Conservation (phyloP, 2,888 invertebrate species). For the Willowsia nigromaculata region DNA sequence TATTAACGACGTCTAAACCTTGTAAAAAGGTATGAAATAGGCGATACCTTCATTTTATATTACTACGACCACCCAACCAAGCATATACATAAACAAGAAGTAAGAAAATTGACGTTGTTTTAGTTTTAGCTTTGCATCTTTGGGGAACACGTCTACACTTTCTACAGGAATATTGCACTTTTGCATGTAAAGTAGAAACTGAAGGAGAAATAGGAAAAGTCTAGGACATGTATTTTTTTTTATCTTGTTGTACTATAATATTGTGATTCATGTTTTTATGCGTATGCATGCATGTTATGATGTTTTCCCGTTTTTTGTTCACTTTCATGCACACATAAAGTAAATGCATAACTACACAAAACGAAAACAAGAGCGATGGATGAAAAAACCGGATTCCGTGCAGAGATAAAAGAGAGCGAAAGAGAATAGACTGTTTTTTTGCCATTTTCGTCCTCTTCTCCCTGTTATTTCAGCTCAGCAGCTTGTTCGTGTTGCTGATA, state of each 20-base stretch:
- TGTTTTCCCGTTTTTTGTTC: constrained; percentile 42
- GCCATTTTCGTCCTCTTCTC: constrained; percentile 21
- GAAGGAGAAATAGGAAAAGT: constrained; percentile 21
- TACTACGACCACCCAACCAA: not conserved
- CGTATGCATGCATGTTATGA: constrained; percentile 50
- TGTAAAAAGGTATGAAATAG: constrained; percentile 17
- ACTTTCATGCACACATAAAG: not conserved
- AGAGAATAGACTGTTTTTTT: constrained; percentile 43
- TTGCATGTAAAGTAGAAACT: not conserved
- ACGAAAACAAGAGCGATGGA: not conserved
- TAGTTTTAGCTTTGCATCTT: not conserved
- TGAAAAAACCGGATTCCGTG: constrained; percentile 49
- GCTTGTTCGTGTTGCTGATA: constrained; percentile 38
- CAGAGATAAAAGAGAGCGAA: constrained; percentile 53
- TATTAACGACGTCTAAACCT: constrained; percentile 41
- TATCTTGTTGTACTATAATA: constrained; percentile 50
- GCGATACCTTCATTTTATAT: not conserved
- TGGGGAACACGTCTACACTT: not conserved
- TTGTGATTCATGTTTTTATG: constrained; percentile 62
- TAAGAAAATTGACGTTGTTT: not conserved
- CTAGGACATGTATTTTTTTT: constrained; percentile 52
- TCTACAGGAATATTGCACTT: not conserved
- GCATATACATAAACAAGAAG: not conserved
- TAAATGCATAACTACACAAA: not conserved
- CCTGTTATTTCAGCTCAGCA: constrained; percentile 33